Conservation (phyloP, 1,140 invertebrate species). For the Achroia grisella region DNA sequence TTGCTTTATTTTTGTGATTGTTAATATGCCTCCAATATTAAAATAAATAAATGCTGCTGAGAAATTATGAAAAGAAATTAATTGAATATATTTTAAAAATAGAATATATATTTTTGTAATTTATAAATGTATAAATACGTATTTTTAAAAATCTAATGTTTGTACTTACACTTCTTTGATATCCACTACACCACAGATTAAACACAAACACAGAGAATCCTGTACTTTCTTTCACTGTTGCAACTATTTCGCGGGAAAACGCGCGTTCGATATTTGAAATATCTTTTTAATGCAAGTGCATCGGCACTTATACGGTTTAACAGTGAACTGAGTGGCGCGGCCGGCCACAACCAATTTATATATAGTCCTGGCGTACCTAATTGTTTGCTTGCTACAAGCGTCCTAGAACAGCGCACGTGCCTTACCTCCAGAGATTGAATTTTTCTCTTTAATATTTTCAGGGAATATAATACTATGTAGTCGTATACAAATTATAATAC, state of each 20-base stretch:
- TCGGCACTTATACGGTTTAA: background rate
- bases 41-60: no score
- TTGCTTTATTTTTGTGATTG: no score
- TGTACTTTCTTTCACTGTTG: background rate
- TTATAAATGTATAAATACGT: no score
- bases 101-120: no score
- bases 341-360: slow-evolving; percentile 2
- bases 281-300: slow-evolving; percentile 2
- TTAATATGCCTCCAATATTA: no score
- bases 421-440: background rate
- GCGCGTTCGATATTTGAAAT: background rate
- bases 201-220: slow-evolving; percentile 1
- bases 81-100: no score
- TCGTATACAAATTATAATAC: no score
- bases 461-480: no score
- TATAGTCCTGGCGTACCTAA: slow-evolving; percentile 7
- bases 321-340: background rate
- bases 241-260: slow-evolving; percentile 2
- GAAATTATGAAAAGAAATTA: no score
- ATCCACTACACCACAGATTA: slow-evolving; percentile 1
- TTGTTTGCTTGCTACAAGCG: background rate
- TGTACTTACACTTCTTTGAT: background rate
- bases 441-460: background rate
- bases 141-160: background rate
- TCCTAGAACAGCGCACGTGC: slow-evolving; percentile 1